Base-by-base conservation (phyloP, 2,113 vertebrate species). In the Phyllopteryx taeniolatus region DNA sequence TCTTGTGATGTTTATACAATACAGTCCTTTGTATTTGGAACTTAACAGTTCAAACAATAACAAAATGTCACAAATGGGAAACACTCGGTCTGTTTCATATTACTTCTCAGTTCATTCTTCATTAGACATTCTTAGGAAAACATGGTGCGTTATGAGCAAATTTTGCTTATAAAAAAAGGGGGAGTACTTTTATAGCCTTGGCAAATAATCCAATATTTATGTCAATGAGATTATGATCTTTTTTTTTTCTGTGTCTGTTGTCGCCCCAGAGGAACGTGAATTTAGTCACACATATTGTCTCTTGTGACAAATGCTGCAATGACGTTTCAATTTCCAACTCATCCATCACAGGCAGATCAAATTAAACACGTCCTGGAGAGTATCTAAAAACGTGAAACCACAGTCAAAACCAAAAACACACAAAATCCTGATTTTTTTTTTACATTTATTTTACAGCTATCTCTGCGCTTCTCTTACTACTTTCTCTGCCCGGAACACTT, bases 331-430 rank as follows among this genome's bases (percentile, higher is more conserved):
- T 79, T 83, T 76, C 70, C 76, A 71, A 68, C 46, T 75, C 76
- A 81, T 85, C 82, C 62, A 81, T 83, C 85, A 85, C 35, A 68
- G 56, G 9, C 68, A 47, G 43, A 85, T 81, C 68, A 82, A 80
- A 83, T 86, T 73, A 85, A 79, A 70, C 1, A 42, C 8, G 13
- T 17, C 73, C 77, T 65, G 31, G 62, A 51, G 74, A 68, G 76
- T 14, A 72, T n/a, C 42, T 62, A 63, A 66, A 72, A 83, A 72
- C 77, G 56, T 57, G 68, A 77, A 76, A 66, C 12, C 44, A 17
- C 64, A 47, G 22, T 31, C 27, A 47, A 27, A 46, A 66, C 14
- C 8, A 54, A 20, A 53, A 20, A 8, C 17, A 60, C 27, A 15
- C 27, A 31, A 33, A 60, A 35, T 39, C 35, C 6, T 39, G 35